Evolutionary conservation across 2,797 vertebrate species (phyloP), one percentile per base, ranked within the genome.

Genomic region (Anisognathus igniventris): DNA sequence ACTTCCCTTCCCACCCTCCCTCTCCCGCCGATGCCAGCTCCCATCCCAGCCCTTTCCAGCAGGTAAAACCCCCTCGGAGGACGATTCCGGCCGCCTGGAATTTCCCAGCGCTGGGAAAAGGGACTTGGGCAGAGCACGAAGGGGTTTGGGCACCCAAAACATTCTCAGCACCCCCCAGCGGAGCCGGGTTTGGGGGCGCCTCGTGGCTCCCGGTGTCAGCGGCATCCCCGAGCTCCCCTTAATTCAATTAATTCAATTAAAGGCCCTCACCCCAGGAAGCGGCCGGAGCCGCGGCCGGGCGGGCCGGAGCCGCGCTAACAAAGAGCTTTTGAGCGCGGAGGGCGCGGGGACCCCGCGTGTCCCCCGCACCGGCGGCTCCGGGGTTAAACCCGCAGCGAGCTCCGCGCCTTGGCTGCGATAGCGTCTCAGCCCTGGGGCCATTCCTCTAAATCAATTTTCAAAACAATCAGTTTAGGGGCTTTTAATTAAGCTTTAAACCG

Each of bases 231-330:
- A 92, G 92, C 74, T 91, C 17, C 86, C 44, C 80, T 93, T 90
- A 86, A 96, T 91, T 96, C 51, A 96, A 97, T 95, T 96, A 95
- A 97, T 95, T 97, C 77, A 95, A 97, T 97, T 96, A 96, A 93
- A 92, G 28, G 61, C 87, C 88, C 8, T 16, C 92, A 86, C 70
- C 57, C 42, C 90, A 82, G 94, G 94, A 94, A 96, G 47, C 65
- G 80, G 80, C 91, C 92, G 65, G 88, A 88, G 96, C 89, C 79
- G 86, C 92, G 88, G 70, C 91, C 79, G 58, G 54, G 33, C n/a
- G 33, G 42, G 70, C 54, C 71, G 56, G 72, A 22, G 73, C 80
- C 20, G 27, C 24, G 5, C 57, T 85, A 91, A 96, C 97, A 96
- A 97, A 96, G 83, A 64, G 72, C 54, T 83, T 95, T 95, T 88